Evolutionary conservation across 2,113 vertebrate genomes (phyloP).

Genomic region (Misgurnus mizolepis): DNA sequence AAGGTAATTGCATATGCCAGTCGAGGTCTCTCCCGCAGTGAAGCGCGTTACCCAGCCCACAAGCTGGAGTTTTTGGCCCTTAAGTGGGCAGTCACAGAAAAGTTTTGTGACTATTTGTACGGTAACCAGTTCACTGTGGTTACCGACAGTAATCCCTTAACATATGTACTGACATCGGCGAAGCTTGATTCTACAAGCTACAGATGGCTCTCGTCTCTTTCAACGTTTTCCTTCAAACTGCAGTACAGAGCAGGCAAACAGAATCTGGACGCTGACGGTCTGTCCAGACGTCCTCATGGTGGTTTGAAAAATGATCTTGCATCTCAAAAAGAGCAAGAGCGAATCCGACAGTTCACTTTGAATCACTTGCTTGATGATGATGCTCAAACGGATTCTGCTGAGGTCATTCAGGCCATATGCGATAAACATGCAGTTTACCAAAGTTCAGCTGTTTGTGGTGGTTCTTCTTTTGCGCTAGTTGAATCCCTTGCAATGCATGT

Average conservation of each 20-base stretch:
- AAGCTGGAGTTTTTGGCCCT: conserved; percentile 32
- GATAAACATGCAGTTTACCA: no score
- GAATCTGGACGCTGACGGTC: conserved; percentile 31
- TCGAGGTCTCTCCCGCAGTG: conserved; percentile 11
- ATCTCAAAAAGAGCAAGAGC: no score
- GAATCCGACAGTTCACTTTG: no score
- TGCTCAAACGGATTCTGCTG: no score
- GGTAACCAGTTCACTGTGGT: neutral
- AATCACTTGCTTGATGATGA: no score
- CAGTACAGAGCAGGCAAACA: conserved; percentile 30
- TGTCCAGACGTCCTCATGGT: conserved; percentile 23
- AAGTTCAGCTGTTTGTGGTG: neutral
- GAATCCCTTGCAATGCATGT: neutral
- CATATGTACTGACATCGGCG: neutral
- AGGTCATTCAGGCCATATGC: no score
- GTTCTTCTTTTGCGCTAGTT: neutral
- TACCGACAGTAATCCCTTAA: neutral
- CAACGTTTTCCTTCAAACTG: neutral
- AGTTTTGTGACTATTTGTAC: conserved; percentile 7
- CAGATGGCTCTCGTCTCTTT: conserved; percentile 3
- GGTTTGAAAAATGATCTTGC: no score
- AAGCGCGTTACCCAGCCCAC: conserved; percentile 19
- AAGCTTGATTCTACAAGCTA: neutral
- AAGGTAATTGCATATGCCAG: conserved; percentile 36
- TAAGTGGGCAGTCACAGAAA: conserved; percentile 24